A percentile compares a stretch with the other conserved stretches of the same genome.
phyloP scores from a whole-genome alignment of 2,888 invertebrate genomes.

The Tolmerus cingulatus region DNA sequence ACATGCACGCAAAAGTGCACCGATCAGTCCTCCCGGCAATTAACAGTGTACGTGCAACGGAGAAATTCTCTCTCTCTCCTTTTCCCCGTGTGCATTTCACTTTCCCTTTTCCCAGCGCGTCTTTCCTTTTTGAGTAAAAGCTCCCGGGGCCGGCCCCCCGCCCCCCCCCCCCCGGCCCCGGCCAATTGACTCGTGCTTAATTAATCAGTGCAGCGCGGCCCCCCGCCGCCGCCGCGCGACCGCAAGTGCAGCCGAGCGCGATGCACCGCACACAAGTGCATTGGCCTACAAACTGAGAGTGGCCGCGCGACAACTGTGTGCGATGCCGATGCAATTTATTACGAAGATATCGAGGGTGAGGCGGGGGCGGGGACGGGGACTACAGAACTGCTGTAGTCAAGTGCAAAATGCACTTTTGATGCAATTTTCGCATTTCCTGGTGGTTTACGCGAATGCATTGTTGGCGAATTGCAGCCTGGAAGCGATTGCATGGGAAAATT shows the following conservation, averaged over 20 bases:
- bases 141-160: not conserved
- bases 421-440: slow-evolving; percentile 32
- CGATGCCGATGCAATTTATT: not conserved
- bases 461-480: not conserved
- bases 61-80: slow-evolving; percentile 6
- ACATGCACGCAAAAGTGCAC: not conserved
- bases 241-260: not conserved
- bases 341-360: not conserved
- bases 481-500: slow-evolving; percentile 22
- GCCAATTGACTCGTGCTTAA: slow-evolving; percentile 15
- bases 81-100: not conserved
- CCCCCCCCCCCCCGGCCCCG: not conserved
- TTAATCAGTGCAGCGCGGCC: not conserved
- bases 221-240: not conserved
- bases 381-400: slow-evolving; percentile 8
- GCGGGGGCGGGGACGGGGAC: not conserved
- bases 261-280: slow-evolving; percentile 6
- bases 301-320: not conserved
- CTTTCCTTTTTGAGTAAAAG: slow-evolving; percentile 1
- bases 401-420: slow-evolving; percentile 36
- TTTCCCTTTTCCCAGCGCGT: slow-evolving; percentile 23
- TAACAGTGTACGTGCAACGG: slow-evolving; percentile 2
- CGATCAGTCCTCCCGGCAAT: not conserved
- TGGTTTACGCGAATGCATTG: slow-evolving; percentile 5
- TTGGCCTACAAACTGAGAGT: slow-evolving; percentile 23